Percentiles rank a stretch among this genome's conserved stretches.
phyloP scores from a whole-genome alignment of 2,888 invertebrate species.

The Zonitis immaculata region DNA sequence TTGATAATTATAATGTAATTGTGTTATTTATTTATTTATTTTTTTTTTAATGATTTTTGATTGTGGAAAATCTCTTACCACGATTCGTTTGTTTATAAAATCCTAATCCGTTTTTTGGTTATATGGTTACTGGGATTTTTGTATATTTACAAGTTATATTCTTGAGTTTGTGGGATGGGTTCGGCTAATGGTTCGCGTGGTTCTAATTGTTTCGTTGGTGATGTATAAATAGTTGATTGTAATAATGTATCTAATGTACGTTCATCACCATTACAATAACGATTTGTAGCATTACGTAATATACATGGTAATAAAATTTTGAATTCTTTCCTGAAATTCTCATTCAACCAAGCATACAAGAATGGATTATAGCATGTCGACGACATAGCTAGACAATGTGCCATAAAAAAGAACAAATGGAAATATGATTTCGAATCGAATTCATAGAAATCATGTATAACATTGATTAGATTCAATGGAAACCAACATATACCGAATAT shows the following conservation, averaged over 20 bases:
- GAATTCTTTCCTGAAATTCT: slow-evolving; percentile 88
- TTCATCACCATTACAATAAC: slow-evolving; percentile 38
- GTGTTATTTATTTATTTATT: too few relatives aligned
- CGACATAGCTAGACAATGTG: slow-evolving; percentile 88
- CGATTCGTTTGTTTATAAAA: slow-evolving; percentile 2
- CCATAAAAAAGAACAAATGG: slow-evolving; percentile 79
- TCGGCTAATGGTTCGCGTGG: slow-evolving; percentile 41
- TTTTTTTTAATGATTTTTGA: too few relatives aligned
- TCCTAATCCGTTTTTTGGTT: slow-evolving; percentile 15
- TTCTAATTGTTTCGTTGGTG: slow-evolving; percentile 38
- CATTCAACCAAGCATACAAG: slow-evolving; percentile 93
- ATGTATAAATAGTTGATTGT: slow-evolving; percentile 36
- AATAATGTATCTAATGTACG: slow-evolving; percentile 40
- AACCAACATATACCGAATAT: slow-evolving; percentile 97
- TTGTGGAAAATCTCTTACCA: slow-evolving; percentile 15
- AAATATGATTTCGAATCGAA: slow-evolving; percentile 76
- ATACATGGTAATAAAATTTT: slow-evolving; percentile 69
- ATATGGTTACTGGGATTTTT: slow-evolving; percentile 11
- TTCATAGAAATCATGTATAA: slow-evolving; percentile 73
- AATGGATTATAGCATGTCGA: slow-evolving; percentile 94
- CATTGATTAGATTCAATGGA: slow-evolving; percentile 85
- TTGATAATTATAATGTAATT: too few relatives aligned
- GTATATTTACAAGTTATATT: slow-evolving; percentile 35
- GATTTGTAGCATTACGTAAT: slow-evolving; percentile 28
- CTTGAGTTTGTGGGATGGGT: slow-evolving; percentile 34